Percentiles rank a stretch among this genome's conserved stretches.
Evolutionary conservation across 2,113 vertebrate genomes (phyloP).

Genomic region (Saguinus imperator): DNA sequence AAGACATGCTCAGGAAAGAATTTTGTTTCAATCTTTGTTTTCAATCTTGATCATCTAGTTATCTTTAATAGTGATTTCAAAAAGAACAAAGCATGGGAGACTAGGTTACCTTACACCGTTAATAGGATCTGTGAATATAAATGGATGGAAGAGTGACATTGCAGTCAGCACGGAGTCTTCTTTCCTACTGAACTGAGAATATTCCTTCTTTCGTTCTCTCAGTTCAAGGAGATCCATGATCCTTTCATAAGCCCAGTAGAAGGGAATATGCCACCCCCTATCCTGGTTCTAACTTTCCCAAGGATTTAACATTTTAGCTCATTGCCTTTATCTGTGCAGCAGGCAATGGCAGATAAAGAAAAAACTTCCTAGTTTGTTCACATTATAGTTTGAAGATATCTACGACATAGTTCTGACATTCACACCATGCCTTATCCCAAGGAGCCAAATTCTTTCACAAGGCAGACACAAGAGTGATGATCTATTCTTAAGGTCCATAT

Average conservation of each 20-base stretch:
- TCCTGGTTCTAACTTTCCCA: neutral
- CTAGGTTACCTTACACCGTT: constrained; percentile 4
- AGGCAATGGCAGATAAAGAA: neutral
- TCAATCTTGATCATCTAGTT: neutral
- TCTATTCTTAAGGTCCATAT: neutral
- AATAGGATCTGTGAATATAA: constrained; percentile 32
- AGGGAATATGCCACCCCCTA: neutral
- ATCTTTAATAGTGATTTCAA: constrained; percentile 12
- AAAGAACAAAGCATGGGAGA: constrained; percentile 37
- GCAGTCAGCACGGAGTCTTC: neutral
- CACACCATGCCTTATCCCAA: neutral
- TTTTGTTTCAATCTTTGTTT: constrained; percentile 40
- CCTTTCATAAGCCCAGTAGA: neutral
- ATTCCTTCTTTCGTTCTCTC: neutral
- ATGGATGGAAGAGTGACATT: neutral
- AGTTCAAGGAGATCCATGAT: neutral
- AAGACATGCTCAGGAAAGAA: neutral
- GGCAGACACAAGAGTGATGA: neutral
- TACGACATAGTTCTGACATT: neutral
- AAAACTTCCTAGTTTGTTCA: neutral
- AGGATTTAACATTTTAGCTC: neutral
- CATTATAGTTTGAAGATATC: neutral
- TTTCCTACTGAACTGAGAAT: neutral
- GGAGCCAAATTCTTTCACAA: neutral
- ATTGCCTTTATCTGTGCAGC: neutral